Base-by-base conservation (phyloP, 2,113 vertebrate genomes). In the Lepisosteus oculatus region DNA sequence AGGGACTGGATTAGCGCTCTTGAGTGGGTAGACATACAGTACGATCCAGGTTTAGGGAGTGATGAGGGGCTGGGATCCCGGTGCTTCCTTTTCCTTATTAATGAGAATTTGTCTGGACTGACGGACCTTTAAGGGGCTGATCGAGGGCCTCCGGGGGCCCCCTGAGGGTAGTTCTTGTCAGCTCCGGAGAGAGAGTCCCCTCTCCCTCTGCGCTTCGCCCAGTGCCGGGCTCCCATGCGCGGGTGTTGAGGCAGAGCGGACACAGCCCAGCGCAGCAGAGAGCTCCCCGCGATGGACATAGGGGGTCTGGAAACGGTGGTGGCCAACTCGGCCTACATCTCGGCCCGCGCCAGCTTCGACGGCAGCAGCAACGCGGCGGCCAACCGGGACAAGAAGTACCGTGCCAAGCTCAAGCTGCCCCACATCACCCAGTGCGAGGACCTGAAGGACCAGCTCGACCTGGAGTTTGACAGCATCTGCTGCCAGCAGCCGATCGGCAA, bases 311-410 rank as follows among this genome's bases (percentile, higher is more conserved):
- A 89, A 70, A 93, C 91, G 0, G 91, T 93, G 80, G 91, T 93
- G 3, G 92, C 92, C 55, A 93, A 93, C 62, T 93, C 92, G 3
- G 90, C 91, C 0, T 93, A 93, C 81, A 92, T 93, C 77, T 91
- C 90, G 3, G 92, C 92, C 6, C 89, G 90, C 3, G 91, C 90
- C 63, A 92, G 91, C 77, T 86, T 93, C 0, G 91, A 92, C 43
- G 89, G 89, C 67, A 77, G 68, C 0, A 71, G 86, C 3, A 92
- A 84, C 64, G 8, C 77, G 0, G 81, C 85, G 4, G 75, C 86
- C 11, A 83, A 85, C 55, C 85, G 90, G 64, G 90, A 92, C 73
- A 92, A 93, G 81, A 93, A 93, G 79, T 92, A 82, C 80, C 90
- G 90, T 3, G 59, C 87, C 69, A 90, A 87, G 43, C 89, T 93